Conservation (phyloP, 2,113 vertebrate species). For the Lamprologus sp. region DNA sequence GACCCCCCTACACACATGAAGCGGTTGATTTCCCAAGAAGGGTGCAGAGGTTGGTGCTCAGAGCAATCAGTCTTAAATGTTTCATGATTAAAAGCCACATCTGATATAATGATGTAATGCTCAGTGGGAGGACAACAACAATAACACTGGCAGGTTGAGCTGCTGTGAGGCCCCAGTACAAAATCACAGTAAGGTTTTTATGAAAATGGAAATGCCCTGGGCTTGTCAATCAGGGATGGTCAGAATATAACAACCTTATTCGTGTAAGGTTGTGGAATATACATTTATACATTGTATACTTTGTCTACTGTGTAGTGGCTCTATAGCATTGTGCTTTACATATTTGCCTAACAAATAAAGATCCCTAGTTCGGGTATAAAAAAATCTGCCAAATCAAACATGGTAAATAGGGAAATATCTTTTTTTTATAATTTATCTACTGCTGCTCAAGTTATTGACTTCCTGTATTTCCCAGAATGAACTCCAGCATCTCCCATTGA, state of each 20-base stretch:
- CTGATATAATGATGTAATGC: not conserved
- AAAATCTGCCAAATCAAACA: not conserved
- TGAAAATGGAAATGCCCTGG: not conserved
- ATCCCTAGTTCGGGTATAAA: not conserved
- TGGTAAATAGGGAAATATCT: not conserved
- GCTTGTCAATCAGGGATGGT: not conserved
- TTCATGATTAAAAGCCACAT: conserved; percentile 24
- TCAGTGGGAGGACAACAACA: not conserved
- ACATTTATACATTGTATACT: not conserved
- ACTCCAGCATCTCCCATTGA: not conserved
- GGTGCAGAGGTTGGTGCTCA: not conserved
- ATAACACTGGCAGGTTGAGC: not conserved
- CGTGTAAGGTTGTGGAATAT: not conserved
- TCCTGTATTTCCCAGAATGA: not conserved
- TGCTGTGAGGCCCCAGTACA: not conserved
- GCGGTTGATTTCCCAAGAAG: not conserved
- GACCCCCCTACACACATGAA: not conserved
- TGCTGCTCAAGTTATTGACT: conserved; percentile 1
- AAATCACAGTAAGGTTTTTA: not conserved
- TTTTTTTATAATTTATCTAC: not conserved
- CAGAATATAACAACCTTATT: not conserved
- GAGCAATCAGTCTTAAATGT: conserved; percentile 10
- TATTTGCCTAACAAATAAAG: not conserved
- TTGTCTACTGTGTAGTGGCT: not conserved
- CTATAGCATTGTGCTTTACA: not conserved